Base-by-base conservation (phyloP, 2,797 vertebrate species). In the Phyllotis vaccarum region DNA sequence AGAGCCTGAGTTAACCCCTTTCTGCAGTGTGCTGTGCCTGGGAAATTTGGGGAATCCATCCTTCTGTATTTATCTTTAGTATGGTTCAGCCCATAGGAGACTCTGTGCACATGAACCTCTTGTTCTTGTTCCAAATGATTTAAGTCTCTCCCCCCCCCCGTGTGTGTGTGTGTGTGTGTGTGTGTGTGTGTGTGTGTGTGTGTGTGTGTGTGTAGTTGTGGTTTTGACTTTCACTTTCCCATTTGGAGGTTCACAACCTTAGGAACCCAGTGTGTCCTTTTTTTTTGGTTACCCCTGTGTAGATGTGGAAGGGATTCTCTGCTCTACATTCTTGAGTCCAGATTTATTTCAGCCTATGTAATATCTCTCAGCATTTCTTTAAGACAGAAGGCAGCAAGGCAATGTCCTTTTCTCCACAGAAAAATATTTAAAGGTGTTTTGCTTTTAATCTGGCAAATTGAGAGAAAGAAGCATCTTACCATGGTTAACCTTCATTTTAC, bases 391-490 rank as follows among this genome's bases (percentile, higher is more conserved):
- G 82, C 13, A 91, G 13, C 40, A 86, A 94, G 37, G 74, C 29
- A 76, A n/a, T 68, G 70, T 24, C 37, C 34, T 74, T 27, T 89
- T 76, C 88, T 56, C 19, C n/a, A 76, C 66, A 95, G 24, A 49
- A 66, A 94, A 66, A 94, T 94, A 82, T 81, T 5, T 82, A 95
- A 93, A 79, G 27, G 3, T 1, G 27, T 54, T 88, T 95, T 60
- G 24, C 17, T 60, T 60, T 64, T 86, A 52, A 92, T 54, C 12
- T 89, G 14, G 86, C 0, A 88, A 60, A 88, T 81, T 90, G 72
- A 91, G 60, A 90, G 72, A 81, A 29, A 11, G 43, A 94, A 29
- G 13, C 88, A 92, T 86, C 58, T 72, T 78, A 74, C 4, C 37
- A 24, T 40, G 27, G 66, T n/a, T 85, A 46, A 78, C 76, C 29